A percentile compares a stretch with the other conserved stretches of the same genome.
These are phyloP conservation scores for Drosophila paulistorum DNA, from an alignment of 1,140 invertebrate species.

Conservation along the genomic window DNA sequence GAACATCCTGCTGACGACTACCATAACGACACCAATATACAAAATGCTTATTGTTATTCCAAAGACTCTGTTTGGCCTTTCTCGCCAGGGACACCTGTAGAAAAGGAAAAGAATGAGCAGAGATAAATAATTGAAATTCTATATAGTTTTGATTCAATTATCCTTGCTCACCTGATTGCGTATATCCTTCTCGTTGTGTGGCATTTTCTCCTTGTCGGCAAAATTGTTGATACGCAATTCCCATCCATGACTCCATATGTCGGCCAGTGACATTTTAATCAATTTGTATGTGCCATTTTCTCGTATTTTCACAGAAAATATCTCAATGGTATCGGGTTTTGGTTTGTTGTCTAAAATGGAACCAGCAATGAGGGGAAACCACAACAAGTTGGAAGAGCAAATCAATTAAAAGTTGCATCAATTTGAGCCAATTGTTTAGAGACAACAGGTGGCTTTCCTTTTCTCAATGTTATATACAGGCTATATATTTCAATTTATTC, in stretches of 20 bases:
- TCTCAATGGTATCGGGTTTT: slow-evolving; percentile 87
- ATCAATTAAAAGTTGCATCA: slow-evolving; percentile 20
- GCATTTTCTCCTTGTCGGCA: slow-evolving; percentile 86
- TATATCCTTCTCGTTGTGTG: slow-evolving; percentile 87
- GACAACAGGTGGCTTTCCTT: slow-evolving; percentile 11
- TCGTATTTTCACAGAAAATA: slow-evolving; percentile 86
- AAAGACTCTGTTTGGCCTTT: slow-evolving; percentile 83
- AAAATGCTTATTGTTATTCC: slow-evolving; percentile 88
- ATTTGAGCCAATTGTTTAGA: slow-evolving; percentile 28
- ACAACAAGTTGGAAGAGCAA: neutral
- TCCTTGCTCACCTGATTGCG: slow-evolving; percentile 84
- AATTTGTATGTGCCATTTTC: slow-evolving; percentile 86
- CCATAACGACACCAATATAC: slow-evolving; percentile 88
- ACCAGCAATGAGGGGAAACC: neutral
- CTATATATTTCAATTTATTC: slow-evolving; percentile 40
- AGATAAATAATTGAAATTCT: neutral
- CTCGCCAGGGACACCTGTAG: slow-evolving; percentile 75
- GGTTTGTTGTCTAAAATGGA: slow-evolving; percentile 86
- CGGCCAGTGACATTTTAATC: slow-evolving; percentile 85
- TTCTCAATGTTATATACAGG: neutral
- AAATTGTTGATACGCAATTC: slow-evolving; percentile 88
- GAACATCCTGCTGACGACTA: slow-evolving; percentile 86
- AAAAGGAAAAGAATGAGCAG: neutral
- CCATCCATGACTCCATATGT: slow-evolving; percentile 87
- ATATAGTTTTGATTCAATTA: too few species aligned